Conservation (phyloP, 1,140 invertebrate genomes). For the Scaptomyza montana region DNA sequence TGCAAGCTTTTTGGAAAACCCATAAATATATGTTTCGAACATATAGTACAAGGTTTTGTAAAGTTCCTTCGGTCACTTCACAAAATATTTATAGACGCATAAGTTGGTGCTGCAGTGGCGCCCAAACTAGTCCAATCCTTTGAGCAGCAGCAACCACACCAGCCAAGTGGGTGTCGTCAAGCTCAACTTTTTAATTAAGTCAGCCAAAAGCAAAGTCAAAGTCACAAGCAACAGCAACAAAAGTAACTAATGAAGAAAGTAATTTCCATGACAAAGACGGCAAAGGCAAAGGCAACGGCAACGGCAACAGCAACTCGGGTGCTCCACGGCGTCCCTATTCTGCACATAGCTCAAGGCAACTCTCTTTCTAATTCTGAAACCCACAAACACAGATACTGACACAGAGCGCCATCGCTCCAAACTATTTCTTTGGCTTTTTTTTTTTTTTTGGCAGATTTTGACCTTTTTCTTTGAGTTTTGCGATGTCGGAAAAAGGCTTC, state of each 20-base stretch:
- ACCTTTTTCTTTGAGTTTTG: conserved; percentile 56
- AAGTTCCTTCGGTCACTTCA: conserved; percentile 1
- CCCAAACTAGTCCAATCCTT: conserved; percentile 20
- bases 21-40: neutral
- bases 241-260: conserved; percentile 78
- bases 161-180: conserved; percentile 29
- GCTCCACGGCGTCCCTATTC: neutral
- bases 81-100: conserved; percentile 46
- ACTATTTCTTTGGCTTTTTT: conserved; percentile 20
- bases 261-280: conserved; percentile 73
- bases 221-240: conserved; percentile 51
- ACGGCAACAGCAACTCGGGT: conserved; percentile 25
- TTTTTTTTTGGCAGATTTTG: conserved; percentile 48
- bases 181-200: conserved; percentile 82
- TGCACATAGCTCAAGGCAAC: conserved; percentile 24
- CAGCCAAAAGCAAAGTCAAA: conserved; percentile 49
- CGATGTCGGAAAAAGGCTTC: conserved; percentile 37
- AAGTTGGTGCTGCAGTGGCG: conserved; percentile 31
- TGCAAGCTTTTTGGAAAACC: neutral
- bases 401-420: neutral
- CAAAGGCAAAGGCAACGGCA: conserved; percentile 42
- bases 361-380: conserved; percentile 49
- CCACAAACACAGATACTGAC: conserved; percentile 7
- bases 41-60: neutral
- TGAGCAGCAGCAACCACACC: conserved; percentile 11